Evolutionary conservation across 2,888 invertebrate genomes (phyloP), one percentile per base, ranked within the genome.

Genomic region (Leptopilina drosophilae): DNA sequence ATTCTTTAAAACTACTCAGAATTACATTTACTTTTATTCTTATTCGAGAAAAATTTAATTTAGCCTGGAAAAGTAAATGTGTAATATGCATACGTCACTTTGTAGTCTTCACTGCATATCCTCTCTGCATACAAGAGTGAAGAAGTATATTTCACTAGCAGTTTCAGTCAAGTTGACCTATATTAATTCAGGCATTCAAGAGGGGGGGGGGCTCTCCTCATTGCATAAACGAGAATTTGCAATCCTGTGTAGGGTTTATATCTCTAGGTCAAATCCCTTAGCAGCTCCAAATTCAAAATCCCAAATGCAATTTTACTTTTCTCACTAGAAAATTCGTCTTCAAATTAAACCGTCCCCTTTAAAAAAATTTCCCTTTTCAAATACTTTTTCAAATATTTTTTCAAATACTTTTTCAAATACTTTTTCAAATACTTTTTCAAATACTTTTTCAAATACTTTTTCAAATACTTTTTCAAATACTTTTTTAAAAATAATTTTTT

Each of bases 111-210:
- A 15, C 69, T 56, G 20, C 66, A 26, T 49, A 49, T 75, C 59
- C 7, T 40, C 59, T 66, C 59, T 56, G 2, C 46, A 75, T 69
- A 64, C 64, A 78, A 77, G 76, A 56, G 33, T 59, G 77, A 76
- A 66, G 56, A 81, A 65, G 62, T 79, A 76, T 79, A 76, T 78
- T 65, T 9, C 79, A 64, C 49, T 76, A 49, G 77, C 33, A 81
- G 66, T 82, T 82, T 78, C 79, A 59, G 7, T 66, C 75, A 20
- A 79, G 81, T 81, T 82, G 82, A 81, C 84, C 83, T 78, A 82
- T 73, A 85, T 85, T 82, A 81, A 81, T 83, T 75, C 65, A 15
- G 64, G 26, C 56, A 73, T 73, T 73, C 79, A 3, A 33, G 59
- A 67, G 64, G 79, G 62, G 62, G 65, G 64, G 79, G 62, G 62